Evolutionary conservation across 2,888 invertebrate genomes (phyloP), one percentile per base, ranked within the genome.

Genomic region (Drosophila sordidula): DNA sequence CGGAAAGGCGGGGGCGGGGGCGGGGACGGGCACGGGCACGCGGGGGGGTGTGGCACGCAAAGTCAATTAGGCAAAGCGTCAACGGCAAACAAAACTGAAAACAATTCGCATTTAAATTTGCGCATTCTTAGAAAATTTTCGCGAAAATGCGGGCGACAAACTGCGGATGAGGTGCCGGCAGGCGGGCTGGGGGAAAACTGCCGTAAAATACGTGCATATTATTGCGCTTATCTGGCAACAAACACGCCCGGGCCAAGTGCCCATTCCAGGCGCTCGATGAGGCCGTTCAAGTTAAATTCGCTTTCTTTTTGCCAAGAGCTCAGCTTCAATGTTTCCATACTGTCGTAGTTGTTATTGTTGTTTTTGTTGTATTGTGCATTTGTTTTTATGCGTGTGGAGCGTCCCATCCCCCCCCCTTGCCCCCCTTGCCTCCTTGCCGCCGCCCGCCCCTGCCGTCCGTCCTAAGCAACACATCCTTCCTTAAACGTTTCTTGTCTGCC

Each of bases 181-280:
- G 45, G 16, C 25, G 34, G 34, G 42, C 47, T 49, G 11, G 45
- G 67, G 55, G 36, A 41, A 57, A 39, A 47, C 59, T 64, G 78
- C 67, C 80, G 80, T 86, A 82, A 88, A 83, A 88, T 88, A 82
- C 83, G 83, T 83, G 87, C 77, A 83, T 83, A 83, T 83, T 83
- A 83, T 82, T 76, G 77, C 79, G 83, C 89, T 89, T 89, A 89
- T 89, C 89, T 89, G 80, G 77, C 81, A 89, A 86, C 87, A 82
- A 89, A 89, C 89, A 89, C 90, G 87, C 90, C 87, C 86, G 61
- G 75, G 74, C 87, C 73, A 58, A 72, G 44, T 42, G 41, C 74
- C 63, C 87, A 75, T 80, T 71, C 75, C 55, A 25, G 9, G 16
- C 29, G 22, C 59, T 57, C 71, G 25, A 64, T 54, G 67, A 66